These are phyloP conservation scores for Hoplodrina blanda DNA, from an alignment of 2,888 invertebrate genomes.

Conservation along the genomic window DNA sequence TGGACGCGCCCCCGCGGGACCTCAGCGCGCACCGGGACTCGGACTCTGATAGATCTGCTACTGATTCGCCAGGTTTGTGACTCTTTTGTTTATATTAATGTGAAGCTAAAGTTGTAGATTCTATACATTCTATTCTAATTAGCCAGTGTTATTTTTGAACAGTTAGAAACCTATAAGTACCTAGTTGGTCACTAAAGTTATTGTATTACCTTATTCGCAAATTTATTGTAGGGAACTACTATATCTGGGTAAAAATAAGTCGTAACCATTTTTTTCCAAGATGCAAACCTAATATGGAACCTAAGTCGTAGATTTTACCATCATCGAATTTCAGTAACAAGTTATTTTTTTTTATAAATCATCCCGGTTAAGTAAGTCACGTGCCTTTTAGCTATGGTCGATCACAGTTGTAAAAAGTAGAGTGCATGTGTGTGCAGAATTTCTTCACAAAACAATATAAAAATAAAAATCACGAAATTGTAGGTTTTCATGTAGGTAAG, in stretches of 20 bases:
- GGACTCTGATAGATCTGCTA: slow-evolving; percentile 90
- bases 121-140: slow-evolving; percentile 68
- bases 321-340: neutral
- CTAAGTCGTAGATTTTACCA: neutral
- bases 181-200: neutral
- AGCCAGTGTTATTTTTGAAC: slow-evolving; percentile 78
- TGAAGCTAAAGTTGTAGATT: slow-evolving; percentile 75
- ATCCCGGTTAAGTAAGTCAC: neutral
- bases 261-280: too few species aligned
- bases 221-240: neutral
- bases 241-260: too few species aligned
- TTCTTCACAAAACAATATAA: neutral
- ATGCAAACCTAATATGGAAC: neutral
- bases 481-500: too few species aligned
- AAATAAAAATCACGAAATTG: neutral
- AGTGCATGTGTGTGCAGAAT: neutral
- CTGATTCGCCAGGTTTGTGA: slow-evolving; percentile 87
- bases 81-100: neutral
- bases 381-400: neutral
- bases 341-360: neutral
- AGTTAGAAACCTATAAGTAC: neutral
- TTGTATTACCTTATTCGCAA: neutral
- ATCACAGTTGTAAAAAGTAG: neutral
- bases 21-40: slow-evolving; percentile 91
- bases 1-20: slow-evolving; percentile 91